These are phyloP conservation scores for Linnaemya tessellans DNA, from an alignment of 2,888 invertebrate genomes.

Conservation along the genomic window DNA sequence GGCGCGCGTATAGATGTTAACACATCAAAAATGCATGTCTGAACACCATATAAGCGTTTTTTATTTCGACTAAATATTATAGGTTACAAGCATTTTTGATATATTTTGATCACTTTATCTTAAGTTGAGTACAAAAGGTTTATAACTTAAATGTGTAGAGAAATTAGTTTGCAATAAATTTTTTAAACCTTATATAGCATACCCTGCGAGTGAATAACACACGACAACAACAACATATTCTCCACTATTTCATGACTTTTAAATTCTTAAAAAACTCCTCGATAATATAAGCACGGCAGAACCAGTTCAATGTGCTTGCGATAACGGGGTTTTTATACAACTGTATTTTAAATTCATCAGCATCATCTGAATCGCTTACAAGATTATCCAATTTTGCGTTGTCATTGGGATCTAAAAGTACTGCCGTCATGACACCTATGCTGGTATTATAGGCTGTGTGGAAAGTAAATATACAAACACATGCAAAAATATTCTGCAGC, in stretches of 20 bases:
- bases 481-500: background rate
- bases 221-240: no score
- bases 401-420: constrained; percentile 76
- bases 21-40: no score
- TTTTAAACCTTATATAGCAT: no score
- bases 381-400: constrained; percentile 75
- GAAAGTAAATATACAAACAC: background rate
- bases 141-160: no score
- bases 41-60: no score
- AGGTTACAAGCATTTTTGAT: no score
- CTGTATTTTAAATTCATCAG: constrained; percentile 72
- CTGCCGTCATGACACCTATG: constrained; percentile 66
- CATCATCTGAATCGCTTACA: constrained; percentile 70
- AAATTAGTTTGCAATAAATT: no score
- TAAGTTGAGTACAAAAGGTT: background rate
- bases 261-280: constrained; percentile 74
- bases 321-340: constrained; percentile 77
- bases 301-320: constrained; percentile 76
- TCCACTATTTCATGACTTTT: background rate
- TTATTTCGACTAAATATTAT: no score
- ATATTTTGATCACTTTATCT: no score
- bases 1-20: no score
- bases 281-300: constrained; percentile 78
- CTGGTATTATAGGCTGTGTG: constrained; percentile 13
- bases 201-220: no score